phyloP scores from a whole-genome alignment of 2,888 invertebrate genomes.

The Drosophila suboccidentalis region DNA sequence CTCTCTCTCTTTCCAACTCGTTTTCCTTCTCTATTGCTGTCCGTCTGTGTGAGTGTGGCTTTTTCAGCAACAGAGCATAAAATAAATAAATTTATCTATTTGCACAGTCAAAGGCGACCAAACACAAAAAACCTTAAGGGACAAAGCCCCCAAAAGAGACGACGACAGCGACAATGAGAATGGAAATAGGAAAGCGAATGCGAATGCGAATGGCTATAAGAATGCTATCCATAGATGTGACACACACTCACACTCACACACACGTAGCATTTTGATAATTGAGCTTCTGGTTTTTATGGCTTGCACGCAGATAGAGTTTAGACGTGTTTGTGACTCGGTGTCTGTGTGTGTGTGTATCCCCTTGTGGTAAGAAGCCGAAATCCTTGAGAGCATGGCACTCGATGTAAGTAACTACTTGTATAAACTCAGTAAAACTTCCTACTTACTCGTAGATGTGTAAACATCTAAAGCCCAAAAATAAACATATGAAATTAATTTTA shows the following conservation, averaged over 20 bases:
- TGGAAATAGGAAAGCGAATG: constrained; percentile 30
- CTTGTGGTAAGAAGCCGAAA: constrained; percentile 32
- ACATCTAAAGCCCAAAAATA: constrained; percentile 14
- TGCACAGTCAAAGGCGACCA: constrained; percentile 77
- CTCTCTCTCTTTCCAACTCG: background rate
- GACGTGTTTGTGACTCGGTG: constrained; percentile 16
- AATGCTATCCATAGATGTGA: constrained; percentile 34
- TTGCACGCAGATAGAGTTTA: constrained; percentile 66
- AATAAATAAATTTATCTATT: constrained; percentile 81
- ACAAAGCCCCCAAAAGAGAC: constrained; percentile 50
- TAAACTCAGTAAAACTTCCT: constrained; percentile 41
- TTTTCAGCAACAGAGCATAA: constrained; percentile 63
- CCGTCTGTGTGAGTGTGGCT: constrained; percentile 32
- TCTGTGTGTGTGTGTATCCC: constrained; percentile 9
- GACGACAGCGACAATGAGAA: constrained; percentile 34
- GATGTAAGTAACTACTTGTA: constrained; percentile 54
- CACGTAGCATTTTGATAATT: constrained; percentile 79
- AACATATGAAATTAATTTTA: constrained; percentile 6
- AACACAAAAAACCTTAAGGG: constrained; percentile 59
- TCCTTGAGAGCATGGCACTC: constrained; percentile 39
- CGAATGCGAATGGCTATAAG: constrained; percentile 35
- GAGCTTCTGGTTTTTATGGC: constrained; percentile 79
- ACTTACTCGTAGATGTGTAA: constrained; percentile 6
- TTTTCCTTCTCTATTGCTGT: background rate
- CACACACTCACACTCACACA: constrained; percentile 33